Conservation (phyloP, 1,140 invertebrate genomes). For the Gerris buenoi region DNA sequence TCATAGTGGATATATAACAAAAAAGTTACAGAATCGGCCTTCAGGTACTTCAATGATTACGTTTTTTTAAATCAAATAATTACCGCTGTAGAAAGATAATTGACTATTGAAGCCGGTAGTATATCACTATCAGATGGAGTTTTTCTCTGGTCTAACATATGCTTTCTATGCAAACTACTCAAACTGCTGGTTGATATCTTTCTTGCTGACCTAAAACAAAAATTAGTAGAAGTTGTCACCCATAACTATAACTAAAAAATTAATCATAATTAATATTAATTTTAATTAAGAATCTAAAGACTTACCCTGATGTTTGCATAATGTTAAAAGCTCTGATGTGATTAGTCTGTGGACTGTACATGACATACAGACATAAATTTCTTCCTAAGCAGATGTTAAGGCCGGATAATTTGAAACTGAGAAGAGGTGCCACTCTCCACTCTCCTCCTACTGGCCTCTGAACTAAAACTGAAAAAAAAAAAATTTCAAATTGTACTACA, state of each 20-base stretch:
- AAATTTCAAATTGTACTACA: too few species aligned
- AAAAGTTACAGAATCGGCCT: too few species aligned
- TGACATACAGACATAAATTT: conserved; percentile 41
- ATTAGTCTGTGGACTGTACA: conserved; percentile 18
- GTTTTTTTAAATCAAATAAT: too few species aligned
- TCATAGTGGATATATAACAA: background rate
- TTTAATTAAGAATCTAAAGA: conserved; percentile 11
- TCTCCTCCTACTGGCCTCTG: conserved; percentile 37
- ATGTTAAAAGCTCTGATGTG: background rate
- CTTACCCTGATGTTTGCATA: conserved; percentile 5
- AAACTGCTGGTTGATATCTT: conserved; percentile 14
- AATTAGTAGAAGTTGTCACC: background rate
- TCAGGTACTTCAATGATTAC: too few species aligned
- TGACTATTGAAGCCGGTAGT: background rate
- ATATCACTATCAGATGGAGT: background rate
- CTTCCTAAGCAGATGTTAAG: conserved; percentile 44
- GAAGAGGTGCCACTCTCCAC: conserved; percentile 36
- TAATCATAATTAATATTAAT: too few species aligned
- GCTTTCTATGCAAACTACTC: conserved; percentile 10
- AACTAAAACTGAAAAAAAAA: conserved; percentile 21
- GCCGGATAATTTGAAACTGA: conserved; percentile 37
- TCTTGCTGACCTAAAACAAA: background rate
- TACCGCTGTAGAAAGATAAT: background rate
- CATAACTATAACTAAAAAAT: background rate
- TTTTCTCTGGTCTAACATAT: background rate